phyloP scores from a whole-genome alignment of 2,888 invertebrate genomes.

The Xestobium rufovillosum region DNA sequence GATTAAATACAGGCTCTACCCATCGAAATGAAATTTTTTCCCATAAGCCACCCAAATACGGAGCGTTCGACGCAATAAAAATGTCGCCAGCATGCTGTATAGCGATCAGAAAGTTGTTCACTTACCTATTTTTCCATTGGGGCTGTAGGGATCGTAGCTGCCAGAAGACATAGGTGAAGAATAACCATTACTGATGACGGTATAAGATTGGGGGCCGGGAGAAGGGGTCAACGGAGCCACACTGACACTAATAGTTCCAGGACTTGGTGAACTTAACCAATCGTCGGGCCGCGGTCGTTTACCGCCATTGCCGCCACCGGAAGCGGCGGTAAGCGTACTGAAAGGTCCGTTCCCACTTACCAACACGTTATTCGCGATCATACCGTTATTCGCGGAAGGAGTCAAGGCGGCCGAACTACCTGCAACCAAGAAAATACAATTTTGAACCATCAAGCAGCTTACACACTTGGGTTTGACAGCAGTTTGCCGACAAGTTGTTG shows the following conservation, averaged over 20 bases:
- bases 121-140: conserved; percentile 83
- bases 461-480: no score
- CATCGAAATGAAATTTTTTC: no score
- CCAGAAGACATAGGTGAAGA: conserved; percentile 80
- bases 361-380: conserved; percentile 28
- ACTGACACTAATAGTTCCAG: conserved; percentile 49
- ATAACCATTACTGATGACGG: conserved; percentile 64
- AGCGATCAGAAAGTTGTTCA: no score
- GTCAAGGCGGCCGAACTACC: conserved; percentile 41
- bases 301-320: conserved; percentile 36
- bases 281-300: conserved; percentile 54
- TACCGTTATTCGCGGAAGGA: conserved; percentile 42
- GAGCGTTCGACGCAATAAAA: no score
- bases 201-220: conserved; percentile 48
- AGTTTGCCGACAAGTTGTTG: conserved; percentile 19
- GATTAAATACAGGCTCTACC: no score
- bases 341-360: conserved; percentile 29
- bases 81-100: no score
- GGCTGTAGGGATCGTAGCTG: conserved; percentile 86
- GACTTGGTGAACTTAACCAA: conserved; percentile 58
- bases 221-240: conserved; percentile 60
- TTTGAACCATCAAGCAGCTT: no score
- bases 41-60: no score
- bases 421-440: conserved; percentile 21
- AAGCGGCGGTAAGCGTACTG: conserved; percentile 31